Evolutionary conservation across 2,888 invertebrate genomes (phyloP).

Genomic region (Serrognathus titanus): DNA sequence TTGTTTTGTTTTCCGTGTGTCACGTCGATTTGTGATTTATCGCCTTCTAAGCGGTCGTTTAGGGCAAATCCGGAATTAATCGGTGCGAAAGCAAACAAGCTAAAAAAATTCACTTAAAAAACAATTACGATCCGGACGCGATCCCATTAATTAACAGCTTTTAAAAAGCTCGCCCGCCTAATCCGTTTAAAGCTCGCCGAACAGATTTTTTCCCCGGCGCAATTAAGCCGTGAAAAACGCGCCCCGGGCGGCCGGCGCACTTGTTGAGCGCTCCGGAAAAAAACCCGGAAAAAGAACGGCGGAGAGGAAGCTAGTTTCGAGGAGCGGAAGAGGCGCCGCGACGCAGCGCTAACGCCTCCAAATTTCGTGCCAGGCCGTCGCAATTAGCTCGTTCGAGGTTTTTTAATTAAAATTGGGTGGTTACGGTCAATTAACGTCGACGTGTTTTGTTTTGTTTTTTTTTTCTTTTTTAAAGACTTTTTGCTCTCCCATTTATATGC

Average conservation of each 20-base stretch:
- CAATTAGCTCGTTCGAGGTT: conserved; percentile 34
- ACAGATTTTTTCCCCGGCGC: conserved; percentile 9
- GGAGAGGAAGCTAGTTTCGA: conserved; percentile 15
- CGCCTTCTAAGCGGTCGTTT: too few species aligned
- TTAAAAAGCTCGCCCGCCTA: conserved; percentile 23
- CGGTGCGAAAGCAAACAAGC: too few species aligned
- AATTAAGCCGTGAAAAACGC: conserved; percentile 23
- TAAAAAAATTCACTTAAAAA: too few species aligned
- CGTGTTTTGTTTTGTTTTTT: conserved; percentile 1
- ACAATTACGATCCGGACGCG: neutral
- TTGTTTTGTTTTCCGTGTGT: too few species aligned
- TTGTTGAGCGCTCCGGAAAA: conserved; percentile 34
- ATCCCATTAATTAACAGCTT: conserved; percentile 23
- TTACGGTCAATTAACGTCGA: conserved; percentile 30
- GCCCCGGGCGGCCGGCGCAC: conserved; percentile 28
- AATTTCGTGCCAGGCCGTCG: conserved; percentile 18
- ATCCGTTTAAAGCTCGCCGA: conserved; percentile 8
- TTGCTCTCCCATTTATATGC: neutral
- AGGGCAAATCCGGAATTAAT: too few species aligned
- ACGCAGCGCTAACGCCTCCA: neutral
- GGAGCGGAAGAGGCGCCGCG: conserved; percentile 2
- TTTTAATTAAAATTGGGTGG: conserved; percentile 37
- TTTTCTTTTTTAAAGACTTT: neutral
- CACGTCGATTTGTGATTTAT: too few species aligned
- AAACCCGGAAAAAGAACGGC: conserved; percentile 6